These are phyloP conservation scores for Hemistola chrysoprasaria DNA, from an alignment of 2,888 invertebrate genomes.

Conservation along the genomic window DNA sequence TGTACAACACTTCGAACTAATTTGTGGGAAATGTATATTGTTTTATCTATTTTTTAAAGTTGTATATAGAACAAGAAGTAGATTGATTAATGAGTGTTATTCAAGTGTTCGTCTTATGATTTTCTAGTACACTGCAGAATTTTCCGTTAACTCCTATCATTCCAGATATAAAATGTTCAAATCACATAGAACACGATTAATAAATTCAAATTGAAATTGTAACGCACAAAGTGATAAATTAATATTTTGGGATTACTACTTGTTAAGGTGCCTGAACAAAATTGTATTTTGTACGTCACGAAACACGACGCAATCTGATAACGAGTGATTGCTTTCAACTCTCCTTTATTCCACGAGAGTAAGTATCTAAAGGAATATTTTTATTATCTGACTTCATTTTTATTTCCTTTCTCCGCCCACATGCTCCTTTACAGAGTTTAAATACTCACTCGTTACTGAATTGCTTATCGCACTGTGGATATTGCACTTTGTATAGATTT, in stretches of 20 bases:
- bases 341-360: slow-evolving; percentile 22
- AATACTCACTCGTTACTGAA: slow-evolving; percentile 40
- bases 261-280: slow-evolving; percentile 54
- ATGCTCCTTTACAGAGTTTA: slow-evolving; percentile 15
- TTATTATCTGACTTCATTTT: slow-evolving; percentile 16
- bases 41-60: slow-evolving; percentile 44
- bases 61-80: slow-evolving; percentile 61
- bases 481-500: slow-evolving; percentile 51
- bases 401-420: slow-evolving; percentile 16
- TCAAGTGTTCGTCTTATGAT: slow-evolving; percentile 53
- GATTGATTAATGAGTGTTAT: slow-evolving; percentile 56
- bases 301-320: slow-evolving; percentile 43
- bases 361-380: slow-evolving; percentile 5
- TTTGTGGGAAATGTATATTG: slow-evolving; percentile 44
- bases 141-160: slow-evolving; percentile 55
- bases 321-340: slow-evolving; percentile 35
- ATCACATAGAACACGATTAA: slow-evolving; percentile 30
- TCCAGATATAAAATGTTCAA: slow-evolving; percentile 52
- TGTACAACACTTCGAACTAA: slow-evolving; percentile 34
- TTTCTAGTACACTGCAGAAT: slow-evolving; percentile 36
- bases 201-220: slow-evolving; percentile 39
- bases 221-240: slow-evolving; percentile 60
- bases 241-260: slow-evolving; percentile 39
- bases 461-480: slow-evolving; percentile 61
- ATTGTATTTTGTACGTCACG: slow-evolving; percentile 65